A percentile compares a stretch with the other conserved stretches of the same genome.
These are phyloP conservation scores for Mesorhabditis sp. DNA, from an alignment of 2,888 invertebrate species.

Conservation along the genomic window DNA sequence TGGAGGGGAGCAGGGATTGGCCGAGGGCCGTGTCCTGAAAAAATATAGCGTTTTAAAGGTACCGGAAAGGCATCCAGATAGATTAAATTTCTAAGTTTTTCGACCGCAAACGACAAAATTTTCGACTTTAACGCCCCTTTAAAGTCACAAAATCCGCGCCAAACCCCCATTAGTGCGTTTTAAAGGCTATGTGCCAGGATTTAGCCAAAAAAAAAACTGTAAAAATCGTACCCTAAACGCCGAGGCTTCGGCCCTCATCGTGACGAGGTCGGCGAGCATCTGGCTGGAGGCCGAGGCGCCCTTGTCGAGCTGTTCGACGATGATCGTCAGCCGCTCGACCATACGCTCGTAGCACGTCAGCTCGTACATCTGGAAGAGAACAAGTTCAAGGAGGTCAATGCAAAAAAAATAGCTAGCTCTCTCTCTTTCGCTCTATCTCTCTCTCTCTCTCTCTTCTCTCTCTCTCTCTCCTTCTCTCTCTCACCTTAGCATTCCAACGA, in stretches of 20 bases:
- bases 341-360: neutral
- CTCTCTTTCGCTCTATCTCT: neutral
- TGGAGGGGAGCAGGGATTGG: slow-evolving; percentile 18
- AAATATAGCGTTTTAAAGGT: neutral
- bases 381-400: neutral
- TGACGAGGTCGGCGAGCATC: neutral
- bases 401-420: neutral
- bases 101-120: no score
- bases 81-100: no score
- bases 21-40: slow-evolving; percentile 21
- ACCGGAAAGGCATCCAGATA: no score
- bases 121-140: no score
- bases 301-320: slow-evolving; percentile 2
- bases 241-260: slow-evolving; percentile 3
- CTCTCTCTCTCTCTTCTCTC: no score
- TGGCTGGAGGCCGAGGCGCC: neutral
- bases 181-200: no score
- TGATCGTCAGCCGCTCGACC: neutral
- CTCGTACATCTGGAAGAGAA: neutral
- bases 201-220: no score
- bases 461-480: neutral
- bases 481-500: slow-evolving; percentile 19
- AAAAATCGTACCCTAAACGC: neutral
- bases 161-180: no score
- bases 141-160: no score